These are phyloP conservation scores for Vanessa atalanta DNA, from an alignment of 1,140 invertebrate genomes.

Conservation along the genomic window DNA sequence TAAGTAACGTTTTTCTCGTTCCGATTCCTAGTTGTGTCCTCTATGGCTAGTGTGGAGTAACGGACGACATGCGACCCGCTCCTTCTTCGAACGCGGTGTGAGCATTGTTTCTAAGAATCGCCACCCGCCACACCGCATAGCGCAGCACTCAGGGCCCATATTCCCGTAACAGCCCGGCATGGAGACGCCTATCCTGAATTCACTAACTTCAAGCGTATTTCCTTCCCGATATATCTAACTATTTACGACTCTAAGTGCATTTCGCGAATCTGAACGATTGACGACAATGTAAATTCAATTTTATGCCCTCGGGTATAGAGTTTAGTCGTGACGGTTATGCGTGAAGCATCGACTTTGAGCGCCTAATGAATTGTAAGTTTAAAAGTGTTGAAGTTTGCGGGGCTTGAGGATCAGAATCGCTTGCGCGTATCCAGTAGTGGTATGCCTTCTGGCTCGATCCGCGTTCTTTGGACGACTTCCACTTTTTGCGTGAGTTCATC, in stretches of 20 bases:
- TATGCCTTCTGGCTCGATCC: constrained; percentile 60
- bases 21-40: constrained; percentile 66
- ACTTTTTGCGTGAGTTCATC: constrained; percentile 74
- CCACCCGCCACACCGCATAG: constrained; percentile 64
- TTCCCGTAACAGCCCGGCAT: constrained; percentile 52
- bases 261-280: not conserved
- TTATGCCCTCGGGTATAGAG: constrained; percentile 54
- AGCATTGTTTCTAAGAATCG: constrained; percentile 75
- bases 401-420: constrained; percentile 60
- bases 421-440: constrained; percentile 43
- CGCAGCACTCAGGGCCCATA: constrained; percentile 57
- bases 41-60: constrained; percentile 63
- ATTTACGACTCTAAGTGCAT: constrained; percentile 59
- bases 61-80: constrained; percentile 60
- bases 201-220: constrained; percentile 58
- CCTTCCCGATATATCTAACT: constrained; percentile 56
- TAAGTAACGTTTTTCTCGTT: constrained; percentile 69
- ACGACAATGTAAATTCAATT: constrained; percentile 62
- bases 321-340: constrained; percentile 47
- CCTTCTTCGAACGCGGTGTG: constrained; percentile 63
- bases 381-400: constrained; percentile 49
- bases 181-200: constrained; percentile 67
- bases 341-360: constrained; percentile 54
- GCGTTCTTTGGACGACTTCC: constrained; percentile 74
- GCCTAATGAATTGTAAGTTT: constrained; percentile 51